Evolutionary conservation across 2,797 vertebrate genomes (phyloP).

Genomic region (Apogon talboti): DNA sequence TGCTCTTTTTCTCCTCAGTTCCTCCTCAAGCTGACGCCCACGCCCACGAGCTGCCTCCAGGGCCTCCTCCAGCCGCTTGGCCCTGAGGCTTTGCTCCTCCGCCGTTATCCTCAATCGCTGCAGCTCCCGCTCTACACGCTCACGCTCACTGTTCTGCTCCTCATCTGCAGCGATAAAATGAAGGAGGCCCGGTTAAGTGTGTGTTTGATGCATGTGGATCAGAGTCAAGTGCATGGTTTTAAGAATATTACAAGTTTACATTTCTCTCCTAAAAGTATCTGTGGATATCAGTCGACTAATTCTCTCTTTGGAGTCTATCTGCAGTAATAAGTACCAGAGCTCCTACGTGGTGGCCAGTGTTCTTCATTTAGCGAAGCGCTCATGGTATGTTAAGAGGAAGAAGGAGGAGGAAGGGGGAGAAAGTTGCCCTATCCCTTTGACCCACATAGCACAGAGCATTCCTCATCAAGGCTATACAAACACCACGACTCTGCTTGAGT

Average conservation of each 20-base stretch:
- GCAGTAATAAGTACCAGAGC: slow-evolving; percentile 60
- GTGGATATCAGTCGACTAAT: not conserved
- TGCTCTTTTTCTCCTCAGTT: slow-evolving; percentile 92
- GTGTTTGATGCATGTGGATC: not conserved
- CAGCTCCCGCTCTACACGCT: slow-evolving; percentile 89
- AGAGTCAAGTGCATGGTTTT: not conserved
- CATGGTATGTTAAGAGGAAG: slow-evolving; percentile 77
- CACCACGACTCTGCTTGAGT: slow-evolving; percentile 61
- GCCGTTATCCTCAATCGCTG: slow-evolving; percentile 83
- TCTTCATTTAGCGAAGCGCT: slow-evolving; percentile 78
- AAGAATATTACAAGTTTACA: not conserved
- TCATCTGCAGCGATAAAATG: slow-evolving; percentile 55
- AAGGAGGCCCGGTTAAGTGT: not conserved
- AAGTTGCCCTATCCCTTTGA: slow-evolving; percentile 77
- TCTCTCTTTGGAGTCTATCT: slow-evolving; percentile 31
- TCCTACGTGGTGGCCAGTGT: slow-evolving; percentile 64
- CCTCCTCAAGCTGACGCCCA: slow-evolving; percentile 89
- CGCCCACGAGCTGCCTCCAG: slow-evolving; percentile 87
- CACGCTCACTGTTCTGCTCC: slow-evolving; percentile 83
- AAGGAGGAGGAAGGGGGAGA: slow-evolving; percentile 61
- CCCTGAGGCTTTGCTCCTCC: slow-evolving; percentile 88
- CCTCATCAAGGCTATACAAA: slow-evolving; percentile 80
- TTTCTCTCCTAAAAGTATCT: not conserved
- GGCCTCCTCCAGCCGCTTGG: slow-evolving; percentile 89
- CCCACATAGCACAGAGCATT: slow-evolving; percentile 80